Percentiles rank a stretch among this genome's conserved stretches.
Evolutionary conservation across 2,888 invertebrate species (phyloP).

Genomic region (Drosophila infuscata): DNA sequence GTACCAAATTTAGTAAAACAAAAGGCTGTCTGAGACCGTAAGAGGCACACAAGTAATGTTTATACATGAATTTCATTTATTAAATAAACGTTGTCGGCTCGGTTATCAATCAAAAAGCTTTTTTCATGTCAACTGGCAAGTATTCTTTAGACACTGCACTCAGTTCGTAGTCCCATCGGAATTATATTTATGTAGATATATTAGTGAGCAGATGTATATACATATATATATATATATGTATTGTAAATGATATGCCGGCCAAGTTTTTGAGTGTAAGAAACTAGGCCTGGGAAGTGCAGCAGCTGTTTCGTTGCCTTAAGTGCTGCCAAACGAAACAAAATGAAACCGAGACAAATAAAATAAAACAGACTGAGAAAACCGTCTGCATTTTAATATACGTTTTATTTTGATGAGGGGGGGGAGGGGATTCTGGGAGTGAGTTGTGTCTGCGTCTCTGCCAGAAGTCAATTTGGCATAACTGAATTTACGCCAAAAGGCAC

Average conservation of each 20-base stretch:
- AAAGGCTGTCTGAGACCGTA: constrained; percentile 33
- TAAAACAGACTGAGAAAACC: constrained; percentile 34
- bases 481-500: constrained; percentile 68
- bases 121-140: constrained; percentile 64
- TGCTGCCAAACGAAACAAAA: constrained; percentile 55
- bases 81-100: constrained; percentile 68
- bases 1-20: constrained; percentile 28
- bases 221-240: constrained; percentile 13
- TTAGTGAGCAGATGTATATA: neutral
- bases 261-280: constrained; percentile 33
- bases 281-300: constrained; percentile 71
- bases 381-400: constrained; percentile 71
- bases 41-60: constrained; percentile 34
- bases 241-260: constrained; percentile 54
- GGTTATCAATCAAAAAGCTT: constrained; percentile 73
- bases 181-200: neutral
- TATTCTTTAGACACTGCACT: constrained; percentile 39
- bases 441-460: constrained; percentile 18
- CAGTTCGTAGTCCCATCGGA: constrained; percentile 4
- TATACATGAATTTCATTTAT: constrained; percentile 59
- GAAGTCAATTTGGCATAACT: constrained; percentile 77
- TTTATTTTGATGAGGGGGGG: constrained; percentile 5
- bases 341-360: constrained; percentile 48
- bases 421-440: neutral
- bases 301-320: constrained; percentile 64